These are phyloP conservation scores for Artibeus lituratus DNA, from an alignment of 2,797 vertebrate species.

Conservation along the genomic window DNA sequence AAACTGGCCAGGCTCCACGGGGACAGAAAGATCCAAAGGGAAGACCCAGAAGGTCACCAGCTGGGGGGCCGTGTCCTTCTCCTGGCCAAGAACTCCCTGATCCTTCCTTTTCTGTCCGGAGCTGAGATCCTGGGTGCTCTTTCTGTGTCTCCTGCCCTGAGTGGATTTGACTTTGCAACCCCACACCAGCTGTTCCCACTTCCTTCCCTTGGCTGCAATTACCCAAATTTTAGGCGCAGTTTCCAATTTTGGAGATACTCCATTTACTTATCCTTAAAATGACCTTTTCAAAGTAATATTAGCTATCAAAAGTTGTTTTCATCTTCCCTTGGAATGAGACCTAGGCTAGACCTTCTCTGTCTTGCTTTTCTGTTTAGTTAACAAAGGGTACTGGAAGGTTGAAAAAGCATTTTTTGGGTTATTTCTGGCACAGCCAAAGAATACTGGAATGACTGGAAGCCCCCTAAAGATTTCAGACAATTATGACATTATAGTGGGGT, in stretches of 20 bases:
- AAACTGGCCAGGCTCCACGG: not conserved
- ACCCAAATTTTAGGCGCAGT: not conserved
- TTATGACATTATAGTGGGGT: not conserved
- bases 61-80: not conserved
- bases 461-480: not conserved
- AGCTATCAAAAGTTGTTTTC: not conserved
- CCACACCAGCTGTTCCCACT: not conserved
- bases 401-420: not conserved
- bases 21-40: not conserved
- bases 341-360: not conserved
- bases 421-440: not conserved
- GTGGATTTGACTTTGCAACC: not conserved
- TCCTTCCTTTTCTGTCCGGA: not conserved
- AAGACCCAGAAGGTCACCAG: not conserved
- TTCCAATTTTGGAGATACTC: not conserved
- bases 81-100: not conserved
- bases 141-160: not conserved
- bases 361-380: not conserved
- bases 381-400: not conserved
- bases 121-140: not conserved
- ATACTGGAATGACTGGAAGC: not conserved
- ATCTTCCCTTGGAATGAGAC: not conserved
- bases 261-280: not conserved
- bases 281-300: not conserved
- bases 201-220: constrained; percentile 15